A percentile compares a stretch with the other conserved stretches of the same genome.
Evolutionary conservation across 2,888 invertebrate species (phyloP).

Genomic region (Ditylenchus weischeri): DNA sequence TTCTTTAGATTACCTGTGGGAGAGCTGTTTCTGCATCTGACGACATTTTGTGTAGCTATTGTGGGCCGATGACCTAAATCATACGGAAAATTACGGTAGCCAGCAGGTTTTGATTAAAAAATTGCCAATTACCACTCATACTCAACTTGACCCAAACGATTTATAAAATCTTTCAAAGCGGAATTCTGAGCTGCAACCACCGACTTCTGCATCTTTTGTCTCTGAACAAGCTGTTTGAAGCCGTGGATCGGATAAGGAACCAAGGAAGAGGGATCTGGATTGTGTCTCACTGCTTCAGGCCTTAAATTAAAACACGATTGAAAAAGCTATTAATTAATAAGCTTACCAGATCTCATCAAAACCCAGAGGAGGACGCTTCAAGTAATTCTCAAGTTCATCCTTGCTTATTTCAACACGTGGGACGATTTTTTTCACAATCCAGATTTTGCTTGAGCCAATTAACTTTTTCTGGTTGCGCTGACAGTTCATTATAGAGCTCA

Average conservation of each 20-base stretch:
- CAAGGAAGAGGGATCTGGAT: slow-evolving; percentile 83
- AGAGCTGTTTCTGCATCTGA: slow-evolving; percentile 24
- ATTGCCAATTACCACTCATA: neutral
- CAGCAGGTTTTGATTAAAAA: neutral
- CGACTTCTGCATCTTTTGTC: slow-evolving; percentile 22
- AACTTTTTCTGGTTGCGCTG: slow-evolving; percentile 69
- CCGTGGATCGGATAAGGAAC: slow-evolving; percentile 20
- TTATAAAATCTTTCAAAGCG: slow-evolving; percentile 4
- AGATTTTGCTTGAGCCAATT: slow-evolving; percentile 61
- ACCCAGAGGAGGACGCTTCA: slow-evolving; percentile 77
- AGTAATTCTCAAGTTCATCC: slow-evolving; percentile 71
- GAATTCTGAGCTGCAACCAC: slow-evolving; percentile 15
- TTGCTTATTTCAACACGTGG: slow-evolving; percentile 74
- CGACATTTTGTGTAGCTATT: slow-evolving; percentile 22
- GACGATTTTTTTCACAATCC: slow-evolving; percentile 63
- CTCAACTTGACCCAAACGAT: slow-evolving; percentile 11
- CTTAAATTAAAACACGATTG: slow-evolving; percentile 68
- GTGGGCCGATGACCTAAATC: slow-evolving; percentile 13
- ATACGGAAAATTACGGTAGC: too few species aligned
- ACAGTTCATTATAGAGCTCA: slow-evolving; percentile 62
- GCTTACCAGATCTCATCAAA: slow-evolving; percentile 23
- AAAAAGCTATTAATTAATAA: too few species aligned
- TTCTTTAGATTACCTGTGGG: slow-evolving; percentile 10
- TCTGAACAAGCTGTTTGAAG: slow-evolving; percentile 19
- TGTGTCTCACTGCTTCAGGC: slow-evolving; percentile 91